Evolutionary conservation across 2,797 vertebrate species (phyloP).

Genomic region (Macrochelys suwanniensis): DNA sequence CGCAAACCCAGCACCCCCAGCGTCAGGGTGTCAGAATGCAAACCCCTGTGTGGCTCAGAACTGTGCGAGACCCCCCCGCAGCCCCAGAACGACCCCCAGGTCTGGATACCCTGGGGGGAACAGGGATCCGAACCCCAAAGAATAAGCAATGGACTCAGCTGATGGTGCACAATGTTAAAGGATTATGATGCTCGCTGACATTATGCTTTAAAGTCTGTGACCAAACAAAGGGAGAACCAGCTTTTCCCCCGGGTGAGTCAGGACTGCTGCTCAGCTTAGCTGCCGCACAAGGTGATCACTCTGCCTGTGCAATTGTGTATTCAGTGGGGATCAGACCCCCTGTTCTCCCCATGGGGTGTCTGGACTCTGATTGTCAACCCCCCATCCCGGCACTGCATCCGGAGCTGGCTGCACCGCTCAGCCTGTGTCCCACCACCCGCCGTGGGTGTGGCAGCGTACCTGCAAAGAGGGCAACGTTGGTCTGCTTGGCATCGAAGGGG

Average conservation of each 20-base stretch:
- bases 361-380: not conserved
- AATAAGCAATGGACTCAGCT: not conserved
- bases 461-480: conserved; percentile 92
- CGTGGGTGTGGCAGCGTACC: conserved; percentile 81
- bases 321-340: not conserved
- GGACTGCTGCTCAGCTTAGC: too few species aligned
- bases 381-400: not conserved
- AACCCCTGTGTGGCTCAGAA: not conserved
- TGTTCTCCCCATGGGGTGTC: not conserved
- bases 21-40: not conserved
- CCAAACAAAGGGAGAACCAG: not conserved
- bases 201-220: not conserved
- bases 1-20: not conserved
- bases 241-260: not conserved
- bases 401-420: not conserved
- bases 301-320: not conserved
- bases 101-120: not conserved
- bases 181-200: not conserved
- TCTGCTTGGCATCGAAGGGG: conserved; percentile 93
- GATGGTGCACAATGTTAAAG: too few species aligned
- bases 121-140: not conserved
- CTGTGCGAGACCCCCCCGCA: not conserved
- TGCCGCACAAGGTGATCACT: not conserved
- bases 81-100: not conserved
- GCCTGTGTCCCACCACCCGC: not conserved